These are phyloP conservation scores for Anser brachyrhynchus DNA, from an alignment of 2,113 vertebrate genomes.

Conservation along the genomic window DNA sequence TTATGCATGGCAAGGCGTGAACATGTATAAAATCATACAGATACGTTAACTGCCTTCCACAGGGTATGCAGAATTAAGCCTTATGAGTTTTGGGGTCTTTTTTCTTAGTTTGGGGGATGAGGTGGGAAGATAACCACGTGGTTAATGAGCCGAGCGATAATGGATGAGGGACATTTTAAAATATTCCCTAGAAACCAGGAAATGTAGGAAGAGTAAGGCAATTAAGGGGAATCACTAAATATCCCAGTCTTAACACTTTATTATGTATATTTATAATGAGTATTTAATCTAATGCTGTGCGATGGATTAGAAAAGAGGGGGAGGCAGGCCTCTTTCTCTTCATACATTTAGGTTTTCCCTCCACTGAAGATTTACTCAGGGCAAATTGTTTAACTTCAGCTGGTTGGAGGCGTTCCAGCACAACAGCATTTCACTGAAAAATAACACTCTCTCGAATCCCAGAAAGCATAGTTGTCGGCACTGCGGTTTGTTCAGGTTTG, in stretches of 20 bases:
- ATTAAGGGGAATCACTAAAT: constrained; percentile 45
- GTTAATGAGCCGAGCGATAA: not conserved
- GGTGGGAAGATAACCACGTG: not conserved
- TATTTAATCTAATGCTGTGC: constrained; percentile 52
- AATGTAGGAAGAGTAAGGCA: constrained; percentile 40
- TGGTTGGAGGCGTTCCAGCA: constrained; percentile 41
- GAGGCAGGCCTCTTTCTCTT: constrained; percentile 28
- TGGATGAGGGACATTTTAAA: not conserved
- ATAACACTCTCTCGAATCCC: not conserved
- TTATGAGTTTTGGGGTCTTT: not conserved
- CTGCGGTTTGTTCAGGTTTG: not conserved
- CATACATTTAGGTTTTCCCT: constrained; percentile 54
- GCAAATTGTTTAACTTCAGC: constrained; percentile 48
- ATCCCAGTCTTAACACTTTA: not conserved
- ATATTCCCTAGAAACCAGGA: not conserved
- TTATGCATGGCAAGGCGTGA: not conserved
- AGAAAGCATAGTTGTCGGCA: not conserved
- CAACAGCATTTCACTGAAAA: not conserved
- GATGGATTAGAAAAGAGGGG: constrained; percentile 50
- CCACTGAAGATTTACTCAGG: constrained; percentile 39
- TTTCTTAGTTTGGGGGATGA: not conserved
- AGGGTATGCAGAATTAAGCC: not conserved
- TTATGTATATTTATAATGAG: constrained; percentile 48
- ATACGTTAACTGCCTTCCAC: not conserved
- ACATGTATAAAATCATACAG: not conserved